These are phyloP conservation scores for Dryococelus australis DNA, from an alignment of 2,888 invertebrate species.

Conservation along the genomic window DNA sequence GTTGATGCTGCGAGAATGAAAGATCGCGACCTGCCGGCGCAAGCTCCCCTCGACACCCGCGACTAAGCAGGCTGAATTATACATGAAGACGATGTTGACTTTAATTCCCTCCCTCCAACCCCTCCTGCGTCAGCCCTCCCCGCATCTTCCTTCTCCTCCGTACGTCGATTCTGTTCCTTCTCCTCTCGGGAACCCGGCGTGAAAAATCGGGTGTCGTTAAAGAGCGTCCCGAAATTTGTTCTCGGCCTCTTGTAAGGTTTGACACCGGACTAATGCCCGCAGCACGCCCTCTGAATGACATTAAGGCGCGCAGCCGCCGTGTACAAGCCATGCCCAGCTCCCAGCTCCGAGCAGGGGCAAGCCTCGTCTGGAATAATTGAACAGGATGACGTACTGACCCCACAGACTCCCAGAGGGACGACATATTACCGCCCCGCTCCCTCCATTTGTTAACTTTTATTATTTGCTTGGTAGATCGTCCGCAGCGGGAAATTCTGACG, in stretches of 20 bases:
- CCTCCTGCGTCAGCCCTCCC: background rate
- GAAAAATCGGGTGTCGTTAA: background rate
- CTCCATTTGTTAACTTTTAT: too few relatives aligned
- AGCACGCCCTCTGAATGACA: background rate
- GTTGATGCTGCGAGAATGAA: background rate
- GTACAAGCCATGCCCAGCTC: background rate
- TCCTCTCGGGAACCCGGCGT: background rate
- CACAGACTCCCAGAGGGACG: too few relatives aligned
- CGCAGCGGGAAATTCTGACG: too few relatives aligned
- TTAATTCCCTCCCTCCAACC: background rate
- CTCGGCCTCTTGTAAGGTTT: background rate
- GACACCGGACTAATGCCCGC: slow-evolving; percentile 3
- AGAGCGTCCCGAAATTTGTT: slow-evolving; percentile 16
- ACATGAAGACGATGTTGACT: slow-evolving; percentile 16
- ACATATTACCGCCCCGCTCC: too few relatives aligned
- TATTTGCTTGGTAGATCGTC: too few relatives aligned
- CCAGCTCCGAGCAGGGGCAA: background rate
- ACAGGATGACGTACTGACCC: background rate
- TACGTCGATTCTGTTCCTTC: background rate
- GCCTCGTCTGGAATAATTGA: background rate
- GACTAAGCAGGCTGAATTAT: slow-evolving; percentile 1
- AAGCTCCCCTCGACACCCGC: background rate
- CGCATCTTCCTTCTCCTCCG: background rate
- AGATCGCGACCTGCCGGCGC: background rate
- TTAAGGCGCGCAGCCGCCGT: background rate